Conservation (phyloP, 2,113 vertebrate species). For the Platycercus adscitus region DNA sequence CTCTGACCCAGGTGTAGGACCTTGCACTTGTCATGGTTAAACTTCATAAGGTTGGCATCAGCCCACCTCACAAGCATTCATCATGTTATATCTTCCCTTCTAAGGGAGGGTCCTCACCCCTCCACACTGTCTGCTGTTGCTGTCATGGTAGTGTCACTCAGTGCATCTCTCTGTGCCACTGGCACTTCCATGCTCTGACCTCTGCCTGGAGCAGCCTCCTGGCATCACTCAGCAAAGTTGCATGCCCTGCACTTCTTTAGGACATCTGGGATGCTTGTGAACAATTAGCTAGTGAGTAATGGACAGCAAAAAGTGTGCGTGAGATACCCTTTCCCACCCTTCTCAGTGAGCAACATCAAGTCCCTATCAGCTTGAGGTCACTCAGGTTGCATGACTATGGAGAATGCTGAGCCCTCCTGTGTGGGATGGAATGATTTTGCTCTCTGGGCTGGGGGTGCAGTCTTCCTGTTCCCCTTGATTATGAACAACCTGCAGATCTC, state of each 20-base stretch:
- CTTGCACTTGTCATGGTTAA: too few species aligned
- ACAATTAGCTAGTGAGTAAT: background rate
- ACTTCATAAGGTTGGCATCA: too few species aligned
- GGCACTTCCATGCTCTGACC: background rate
- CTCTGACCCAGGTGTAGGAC: too few species aligned
- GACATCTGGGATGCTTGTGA: background rate
- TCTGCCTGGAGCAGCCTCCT: background rate
- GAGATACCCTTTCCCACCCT: background rate
- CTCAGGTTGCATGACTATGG: background rate
- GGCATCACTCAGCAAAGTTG: background rate
- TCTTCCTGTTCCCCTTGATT: background rate
- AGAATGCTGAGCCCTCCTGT: background rate
- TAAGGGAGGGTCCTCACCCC: background rate
- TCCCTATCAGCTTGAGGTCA: background rate
- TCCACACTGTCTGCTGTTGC: background rate
- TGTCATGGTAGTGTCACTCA: background rate
- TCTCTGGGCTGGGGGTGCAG: background rate
- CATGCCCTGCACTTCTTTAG: background rate
- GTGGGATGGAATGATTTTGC: fast-evolving
- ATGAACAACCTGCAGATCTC: background rate
- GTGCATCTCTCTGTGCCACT: background rate
- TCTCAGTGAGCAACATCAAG: background rate
- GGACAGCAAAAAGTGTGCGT: background rate
- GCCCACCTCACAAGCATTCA: background rate
- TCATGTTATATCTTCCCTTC: background rate